Conservation (phyloP, 2,113 vertebrate genomes). For the Tychaedon coryphoeus region DNA sequence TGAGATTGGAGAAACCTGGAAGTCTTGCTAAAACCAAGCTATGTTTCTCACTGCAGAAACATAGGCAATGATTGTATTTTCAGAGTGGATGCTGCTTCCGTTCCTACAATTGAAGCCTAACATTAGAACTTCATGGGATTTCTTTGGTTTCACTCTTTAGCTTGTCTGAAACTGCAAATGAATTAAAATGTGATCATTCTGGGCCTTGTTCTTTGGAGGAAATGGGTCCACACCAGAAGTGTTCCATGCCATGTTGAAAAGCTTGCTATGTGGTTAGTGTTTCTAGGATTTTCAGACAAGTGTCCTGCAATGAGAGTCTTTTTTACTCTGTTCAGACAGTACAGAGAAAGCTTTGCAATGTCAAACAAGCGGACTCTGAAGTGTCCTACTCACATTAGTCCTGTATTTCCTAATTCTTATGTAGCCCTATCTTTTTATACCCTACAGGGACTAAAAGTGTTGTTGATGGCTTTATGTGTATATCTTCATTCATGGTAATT, state of each 20-base stretch:
- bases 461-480: background rate
- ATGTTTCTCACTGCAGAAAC: background rate
- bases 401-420: background rate
- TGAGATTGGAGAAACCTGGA: background rate
- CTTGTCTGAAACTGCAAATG: background rate
- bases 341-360: background rate
- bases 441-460: background rate
- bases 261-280: background rate
- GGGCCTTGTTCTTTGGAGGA: background rate
- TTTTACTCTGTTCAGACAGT: background rate
- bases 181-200: background rate
- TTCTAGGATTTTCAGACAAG: background rate
- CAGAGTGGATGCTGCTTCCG: rapidly evolving
- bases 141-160: background rate
- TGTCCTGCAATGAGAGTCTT: background rate
- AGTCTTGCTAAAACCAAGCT: background rate
- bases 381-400: background rate
- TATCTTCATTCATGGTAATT: background rate
- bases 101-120: background rate
- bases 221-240: background rate
- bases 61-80: background rate
- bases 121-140: background rate
- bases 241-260: background rate
- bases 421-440: background rate
- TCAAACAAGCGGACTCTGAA: background rate